These are phyloP conservation scores for Styela clava DNA, from an alignment of 23 tunicate species.

Conservation along the genomic window DNA sequence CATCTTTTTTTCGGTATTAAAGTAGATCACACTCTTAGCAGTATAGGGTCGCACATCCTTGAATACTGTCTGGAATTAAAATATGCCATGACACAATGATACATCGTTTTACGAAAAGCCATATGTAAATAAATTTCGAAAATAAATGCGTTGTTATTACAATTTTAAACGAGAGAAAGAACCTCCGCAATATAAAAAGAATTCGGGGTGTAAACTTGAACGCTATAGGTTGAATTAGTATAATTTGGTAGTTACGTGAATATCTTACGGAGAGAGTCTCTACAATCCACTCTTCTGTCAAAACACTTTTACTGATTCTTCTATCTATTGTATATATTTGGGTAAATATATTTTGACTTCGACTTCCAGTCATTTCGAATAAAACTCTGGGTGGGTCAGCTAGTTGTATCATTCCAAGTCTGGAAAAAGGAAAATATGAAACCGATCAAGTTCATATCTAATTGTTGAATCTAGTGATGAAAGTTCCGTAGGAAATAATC, in stretches of 20 bases:
- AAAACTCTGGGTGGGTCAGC: conserved; percentile 17
- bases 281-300: neutral
- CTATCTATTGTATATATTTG: neutral
- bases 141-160: too few relatives aligned
- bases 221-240: too few relatives aligned
- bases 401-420: conserved; percentile 23
- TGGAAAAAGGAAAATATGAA: neutral
- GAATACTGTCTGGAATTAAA: conserved; percentile 26
- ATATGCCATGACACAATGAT: neutral
- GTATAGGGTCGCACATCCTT: conserved; percentile 25
- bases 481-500: too few relatives aligned
- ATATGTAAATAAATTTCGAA: too few relatives aligned
- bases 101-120: neutral
- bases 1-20: conserved; percentile 49
- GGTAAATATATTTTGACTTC: neutral
- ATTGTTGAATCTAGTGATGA: too few relatives aligned
- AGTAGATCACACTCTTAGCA: conserved; percentile 31
- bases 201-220: too few relatives aligned
- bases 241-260: too few relatives aligned
- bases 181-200: too few relatives aligned
- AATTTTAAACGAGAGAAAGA: too few relatives aligned
- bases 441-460: neutral
- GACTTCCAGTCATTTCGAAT: conserved; percentile 15
- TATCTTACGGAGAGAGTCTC: neutral
- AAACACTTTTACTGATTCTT: neutral